phyloP scores from a whole-genome alignment of 2,113 vertebrate species.

The Dinomys branickii region DNA sequence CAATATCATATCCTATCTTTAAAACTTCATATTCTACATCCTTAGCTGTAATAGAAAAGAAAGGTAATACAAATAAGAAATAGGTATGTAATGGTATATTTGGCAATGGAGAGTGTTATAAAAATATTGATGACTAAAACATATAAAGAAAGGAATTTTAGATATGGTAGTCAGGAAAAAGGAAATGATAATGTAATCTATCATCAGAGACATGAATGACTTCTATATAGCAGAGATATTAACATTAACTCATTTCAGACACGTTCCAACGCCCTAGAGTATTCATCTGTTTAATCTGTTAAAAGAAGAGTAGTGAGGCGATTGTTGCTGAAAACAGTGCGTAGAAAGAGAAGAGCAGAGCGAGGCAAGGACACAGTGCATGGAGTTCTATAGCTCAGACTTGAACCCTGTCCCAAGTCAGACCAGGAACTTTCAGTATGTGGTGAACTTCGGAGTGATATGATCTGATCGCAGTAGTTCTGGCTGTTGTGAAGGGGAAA shows the following conservation, averaged over 20 bases:
- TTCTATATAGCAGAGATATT: background rate
- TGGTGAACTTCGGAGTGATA: background rate
- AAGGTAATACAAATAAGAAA: background rate
- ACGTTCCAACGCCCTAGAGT: background rate
- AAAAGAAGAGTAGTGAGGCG: background rate
- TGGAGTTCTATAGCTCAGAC: accelerated
- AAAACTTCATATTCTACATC: background rate
- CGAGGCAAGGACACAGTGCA: background rate
- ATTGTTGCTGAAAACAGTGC: background rate
- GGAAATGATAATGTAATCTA: background rate
- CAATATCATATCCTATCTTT: background rate
- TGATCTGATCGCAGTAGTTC: background rate
- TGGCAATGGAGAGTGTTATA: background rate
- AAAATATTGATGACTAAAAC: background rate
- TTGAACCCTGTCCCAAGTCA: background rate
- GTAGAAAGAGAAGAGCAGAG: background rate
- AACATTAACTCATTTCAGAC: background rate
- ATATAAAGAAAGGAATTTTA: background rate
- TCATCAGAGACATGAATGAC: background rate
- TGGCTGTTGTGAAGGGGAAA: background rate
- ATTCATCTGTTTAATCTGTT: background rate
- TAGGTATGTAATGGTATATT: background rate
- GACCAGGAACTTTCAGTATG: too few relatives aligned
- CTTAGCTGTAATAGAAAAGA: background rate
- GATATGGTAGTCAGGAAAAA: background rate